Conservation (phyloP, 2,797 vertebrate genomes). For the Gadopsis marmoratus region DNA sequence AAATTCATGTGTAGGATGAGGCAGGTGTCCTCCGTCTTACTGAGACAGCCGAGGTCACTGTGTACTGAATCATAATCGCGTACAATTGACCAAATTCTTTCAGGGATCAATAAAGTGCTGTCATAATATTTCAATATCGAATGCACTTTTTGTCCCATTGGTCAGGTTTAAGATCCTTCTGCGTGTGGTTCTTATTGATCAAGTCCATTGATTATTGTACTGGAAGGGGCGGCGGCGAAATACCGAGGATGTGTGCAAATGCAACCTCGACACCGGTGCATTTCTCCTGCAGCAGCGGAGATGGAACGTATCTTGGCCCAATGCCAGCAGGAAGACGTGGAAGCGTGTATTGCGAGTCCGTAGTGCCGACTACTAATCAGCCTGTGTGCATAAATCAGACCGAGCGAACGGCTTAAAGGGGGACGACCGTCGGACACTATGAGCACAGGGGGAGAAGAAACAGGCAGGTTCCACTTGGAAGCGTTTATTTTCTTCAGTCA, state of each 20-base stretch:
- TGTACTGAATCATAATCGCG: background rate
- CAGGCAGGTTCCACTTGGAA: no score
- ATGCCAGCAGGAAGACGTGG: slow-evolving; percentile 26
- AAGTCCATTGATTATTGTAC: background rate
- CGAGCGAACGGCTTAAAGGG: background rate
- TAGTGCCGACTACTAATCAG: slow-evolving; percentile 36
- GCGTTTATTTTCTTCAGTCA: no score
- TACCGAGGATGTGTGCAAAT: background rate
- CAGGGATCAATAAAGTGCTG: background rate
- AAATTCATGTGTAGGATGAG: background rate
- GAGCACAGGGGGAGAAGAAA: no score
- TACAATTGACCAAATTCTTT: background rate
- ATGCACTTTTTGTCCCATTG: slow-evolving; percentile 1
- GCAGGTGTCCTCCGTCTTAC: no score
- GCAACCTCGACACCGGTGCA: fast-evolving
- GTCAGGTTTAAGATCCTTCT: background rate
- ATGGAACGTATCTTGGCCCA: background rate
- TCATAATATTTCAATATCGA: background rate
- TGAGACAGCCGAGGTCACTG: background rate
- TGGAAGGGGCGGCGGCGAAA: background rate
- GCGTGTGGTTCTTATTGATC: slow-evolving; percentile 11
- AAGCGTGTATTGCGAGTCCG: slow-evolving; percentile 24
- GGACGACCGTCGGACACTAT: no score
- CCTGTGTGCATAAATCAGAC: slow-evolving; percentile 28
- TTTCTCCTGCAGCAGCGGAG: slow-evolving; percentile 10